A percentile compares a stretch with the other conserved stretches of the same genome.
These are phyloP conservation scores for Thamnophis sirtalis DNA, from an alignment of 2,113 vertebrate species.

Conservation along the genomic window DNA sequence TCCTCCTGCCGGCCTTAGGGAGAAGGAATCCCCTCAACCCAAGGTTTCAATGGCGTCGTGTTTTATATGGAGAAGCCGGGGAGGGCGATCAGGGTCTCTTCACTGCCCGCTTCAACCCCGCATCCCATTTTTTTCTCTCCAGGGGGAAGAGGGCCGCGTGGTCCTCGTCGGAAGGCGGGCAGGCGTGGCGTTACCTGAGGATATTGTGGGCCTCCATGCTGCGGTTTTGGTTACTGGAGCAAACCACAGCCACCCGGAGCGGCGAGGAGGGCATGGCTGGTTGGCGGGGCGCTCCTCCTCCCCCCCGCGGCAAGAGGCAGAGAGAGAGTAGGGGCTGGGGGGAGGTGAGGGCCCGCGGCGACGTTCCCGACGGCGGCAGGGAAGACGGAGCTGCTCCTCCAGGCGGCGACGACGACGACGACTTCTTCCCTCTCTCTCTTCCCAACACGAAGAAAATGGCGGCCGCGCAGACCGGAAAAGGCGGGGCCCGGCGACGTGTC, in stretches of 20 bases:
- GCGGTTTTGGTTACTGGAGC: slow-evolving; percentile 98
- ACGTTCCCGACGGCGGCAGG: neutral
- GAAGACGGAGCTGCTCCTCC: neutral
- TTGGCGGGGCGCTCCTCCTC: neutral
- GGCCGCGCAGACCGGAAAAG: slow-evolving; percentile 36
- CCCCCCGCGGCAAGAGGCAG: neutral
- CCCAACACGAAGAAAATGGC: slow-evolving; percentile 69
- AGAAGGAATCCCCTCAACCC: neutral
- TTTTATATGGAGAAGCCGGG: neutral
- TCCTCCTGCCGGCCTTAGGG: neutral
- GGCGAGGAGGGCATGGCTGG: slow-evolving; percentile 79
- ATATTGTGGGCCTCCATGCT: slow-evolving; percentile 99
- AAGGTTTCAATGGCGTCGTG: neutral
- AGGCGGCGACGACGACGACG: neutral
- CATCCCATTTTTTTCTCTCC: neutral
- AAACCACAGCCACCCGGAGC: slow-evolving; percentile 93
- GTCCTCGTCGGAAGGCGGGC: neutral
- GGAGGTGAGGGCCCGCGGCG: neutral
- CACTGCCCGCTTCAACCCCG: neutral
- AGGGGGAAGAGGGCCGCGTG: neutral
- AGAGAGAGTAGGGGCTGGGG: neutral
- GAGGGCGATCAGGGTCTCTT: neutral
- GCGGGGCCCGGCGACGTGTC: slow-evolving; percentile 32
- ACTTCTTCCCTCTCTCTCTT: neutral
- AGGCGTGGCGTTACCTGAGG: slow-evolving; percentile 84